Evolutionary conservation across 2,888 invertebrate genomes (phyloP).

Genomic region (Odontocolon sp.): DNA sequence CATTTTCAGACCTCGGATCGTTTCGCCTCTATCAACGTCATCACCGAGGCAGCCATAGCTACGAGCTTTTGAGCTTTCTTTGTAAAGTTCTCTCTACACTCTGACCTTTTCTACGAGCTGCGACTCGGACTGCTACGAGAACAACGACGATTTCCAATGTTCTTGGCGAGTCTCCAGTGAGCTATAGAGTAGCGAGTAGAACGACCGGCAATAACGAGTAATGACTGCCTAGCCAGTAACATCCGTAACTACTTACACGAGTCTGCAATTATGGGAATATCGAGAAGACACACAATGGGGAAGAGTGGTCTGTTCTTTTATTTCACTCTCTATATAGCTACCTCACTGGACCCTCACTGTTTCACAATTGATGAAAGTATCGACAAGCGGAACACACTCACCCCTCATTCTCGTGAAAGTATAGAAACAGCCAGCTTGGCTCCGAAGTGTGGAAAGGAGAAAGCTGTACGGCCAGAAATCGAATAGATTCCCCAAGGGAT

Average conservation of each 20-base stretch:
- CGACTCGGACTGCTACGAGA: not conserved
- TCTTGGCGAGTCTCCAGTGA: constrained; percentile 41
- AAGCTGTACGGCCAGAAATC: constrained; percentile 66
- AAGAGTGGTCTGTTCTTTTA: too few species aligned
- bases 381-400: not conserved
- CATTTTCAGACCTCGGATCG: constrained; percentile 20
- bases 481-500: constrained; percentile 77
- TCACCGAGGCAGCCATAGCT: not conserved
- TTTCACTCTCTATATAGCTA: constrained; percentile 11
- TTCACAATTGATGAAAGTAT: constrained; percentile 11
- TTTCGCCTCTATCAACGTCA: not conserved
- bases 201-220: constrained; percentile 45
- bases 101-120: constrained; percentile 8
- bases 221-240: constrained; percentile 34
- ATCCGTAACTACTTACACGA: constrained; percentile 22
- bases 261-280: constrained; percentile 31
- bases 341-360: constrained; percentile 14
- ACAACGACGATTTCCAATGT: constrained; percentile 15
- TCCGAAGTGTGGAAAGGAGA: constrained; percentile 18
- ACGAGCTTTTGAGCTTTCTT: constrained; percentile 15
- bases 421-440: constrained; percentile 24
- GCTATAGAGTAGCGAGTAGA: constrained; percentile 11
- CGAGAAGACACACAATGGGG: not conserved
- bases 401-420: constrained; percentile 11
- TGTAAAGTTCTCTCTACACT: constrained; percentile 6